A percentile compares a stretch with the other conserved stretches of the same genome.
Evolutionary conservation across 92 coral and sea anemone genomes (phyloP).

Genomic region (Porites divaricata): DNA sequence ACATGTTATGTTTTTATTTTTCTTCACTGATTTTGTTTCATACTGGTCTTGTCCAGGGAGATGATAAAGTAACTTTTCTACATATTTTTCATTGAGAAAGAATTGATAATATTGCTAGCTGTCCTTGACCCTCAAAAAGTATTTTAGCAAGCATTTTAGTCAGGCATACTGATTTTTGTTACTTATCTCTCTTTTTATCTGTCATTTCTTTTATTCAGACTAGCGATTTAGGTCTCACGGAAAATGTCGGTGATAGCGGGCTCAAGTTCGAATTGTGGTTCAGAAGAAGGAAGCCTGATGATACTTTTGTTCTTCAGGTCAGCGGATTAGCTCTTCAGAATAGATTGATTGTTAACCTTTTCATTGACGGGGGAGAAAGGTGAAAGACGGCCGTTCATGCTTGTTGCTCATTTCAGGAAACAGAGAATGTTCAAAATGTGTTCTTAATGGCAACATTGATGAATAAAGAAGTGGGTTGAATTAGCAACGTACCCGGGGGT

Average conservation of each 20-base stretch:
- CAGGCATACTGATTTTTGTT: too few species aligned
- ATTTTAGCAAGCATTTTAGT: too few species aligned
- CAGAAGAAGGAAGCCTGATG: conserved; percentile 81
- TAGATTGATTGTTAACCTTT: background rate
- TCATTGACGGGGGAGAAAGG: background rate
- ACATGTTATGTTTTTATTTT: too few species aligned
- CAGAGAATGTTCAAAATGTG: too few species aligned
- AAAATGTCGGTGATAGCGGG: conserved; percentile 94
- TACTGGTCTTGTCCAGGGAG: too few species aligned
- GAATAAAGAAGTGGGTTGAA: too few species aligned
- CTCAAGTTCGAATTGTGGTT: conserved; percentile 97
- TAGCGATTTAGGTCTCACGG: conserved; percentile 95
- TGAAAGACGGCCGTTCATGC: background rate
- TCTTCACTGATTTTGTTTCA: too few species aligned
- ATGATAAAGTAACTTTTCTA: too few species aligned
- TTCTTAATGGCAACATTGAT: too few species aligned
- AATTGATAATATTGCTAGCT: background rate
- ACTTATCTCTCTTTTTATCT: background rate
- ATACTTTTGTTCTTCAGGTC: conserved; percentile 93
- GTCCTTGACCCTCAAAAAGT: background rate
- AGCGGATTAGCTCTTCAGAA: background rate
- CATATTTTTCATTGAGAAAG: too few species aligned
- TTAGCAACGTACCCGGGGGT: too few species aligned
- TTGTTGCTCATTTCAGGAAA: too few species aligned
- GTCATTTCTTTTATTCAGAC: conserved; percentile 58